Evolutionary conservation across 2,888 invertebrate genomes (phyloP), one percentile per base, ranked within the genome.

Genomic region (Chrysodeixis includens): DNA sequence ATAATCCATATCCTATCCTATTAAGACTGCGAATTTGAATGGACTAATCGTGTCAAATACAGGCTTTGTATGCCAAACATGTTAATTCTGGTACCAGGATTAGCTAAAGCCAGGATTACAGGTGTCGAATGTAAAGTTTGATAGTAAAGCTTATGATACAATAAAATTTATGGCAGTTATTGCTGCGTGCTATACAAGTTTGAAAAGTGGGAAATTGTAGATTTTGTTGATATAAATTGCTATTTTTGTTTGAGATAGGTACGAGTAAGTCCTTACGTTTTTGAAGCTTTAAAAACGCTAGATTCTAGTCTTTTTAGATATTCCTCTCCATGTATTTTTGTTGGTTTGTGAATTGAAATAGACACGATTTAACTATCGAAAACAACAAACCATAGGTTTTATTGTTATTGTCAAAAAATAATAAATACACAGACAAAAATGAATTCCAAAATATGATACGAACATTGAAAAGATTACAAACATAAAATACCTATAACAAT

Each of bases 31-130:
- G 79, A 85, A 87, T 88, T 81, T 79, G 83, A 84, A 85, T 85
- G 79, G 84, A 83, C 84, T 88, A 88, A 89, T 87, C 83, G 83
- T 81, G 82, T 85, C 83, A 79, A 81, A 78, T 76, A 75, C 74
- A 72, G 78, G 78, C 77, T 86, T 85, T 79, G 77, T 81, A 71
- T 72, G 74, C 78, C 71, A 74, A 83, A 83, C 78, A 76, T 71
- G 76, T 56, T 78, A 79, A 79, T 79, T 71, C 66, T 35, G 40
- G 69, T 60, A 49, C 62, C 49, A 32, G 56, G n/a, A n/a, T n/a
- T n/a, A n/a, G n/a, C n/a, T n/a, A 10, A 55, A 57, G 55, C 32
- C 3, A 9, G 66, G 59, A 57, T 75, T 72, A 68, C 8, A 12
- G 44, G 9, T 40, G 14, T 1, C 8, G 56, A 70, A 62, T 60